Conservation (phyloP, 2,113 vertebrate species). For the Stigmatopora argus region DNA sequence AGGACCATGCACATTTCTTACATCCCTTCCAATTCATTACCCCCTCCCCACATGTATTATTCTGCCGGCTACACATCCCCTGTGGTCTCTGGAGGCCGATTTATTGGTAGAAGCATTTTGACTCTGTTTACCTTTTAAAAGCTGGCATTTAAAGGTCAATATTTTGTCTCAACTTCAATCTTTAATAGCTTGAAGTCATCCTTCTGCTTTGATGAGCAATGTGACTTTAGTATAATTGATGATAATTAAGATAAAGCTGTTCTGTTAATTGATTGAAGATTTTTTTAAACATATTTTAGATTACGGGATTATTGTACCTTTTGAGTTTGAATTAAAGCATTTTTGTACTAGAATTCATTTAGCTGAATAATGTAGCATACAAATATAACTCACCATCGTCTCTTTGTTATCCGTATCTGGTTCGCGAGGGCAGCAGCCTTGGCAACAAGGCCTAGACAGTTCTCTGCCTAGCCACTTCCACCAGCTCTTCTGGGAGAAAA, state of each 20-base stretch:
- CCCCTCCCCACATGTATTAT: constrained; percentile 66
- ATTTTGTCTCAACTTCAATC: constrained; percentile 44
- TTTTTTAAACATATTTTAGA: background rate
- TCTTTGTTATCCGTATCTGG: too few species aligned
- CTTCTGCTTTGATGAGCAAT: constrained; percentile 44
- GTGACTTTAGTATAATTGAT: constrained; percentile 1
- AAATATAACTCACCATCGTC: too few species aligned
- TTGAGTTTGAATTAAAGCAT: background rate
- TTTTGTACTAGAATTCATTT: too few species aligned
- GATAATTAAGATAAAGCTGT: background rate
- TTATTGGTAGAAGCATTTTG: constrained; percentile 69
- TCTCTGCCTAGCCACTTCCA: too few species aligned
- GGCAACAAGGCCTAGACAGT: too few species aligned
- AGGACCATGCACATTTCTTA: constrained; percentile 51
- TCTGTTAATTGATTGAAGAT: background rate
- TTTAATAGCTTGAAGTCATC: constrained; percentile 45
- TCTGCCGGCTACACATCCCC: constrained; percentile 58
- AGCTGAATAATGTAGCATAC: too few species aligned
- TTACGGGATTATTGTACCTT: too few species aligned
- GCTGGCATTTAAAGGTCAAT: constrained; percentile 63
- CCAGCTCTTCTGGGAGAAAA: too few species aligned
- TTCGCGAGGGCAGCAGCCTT: too few species aligned
- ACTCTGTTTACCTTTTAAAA: constrained; percentile 70
- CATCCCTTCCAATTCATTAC: constrained; percentile 73
- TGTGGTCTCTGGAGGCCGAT: constrained; percentile 65